Evolutionary conservation across 2,888 invertebrate species (phyloP), one percentile per base, ranked within the genome.

Genomic region (Phoronis australis): DNA sequence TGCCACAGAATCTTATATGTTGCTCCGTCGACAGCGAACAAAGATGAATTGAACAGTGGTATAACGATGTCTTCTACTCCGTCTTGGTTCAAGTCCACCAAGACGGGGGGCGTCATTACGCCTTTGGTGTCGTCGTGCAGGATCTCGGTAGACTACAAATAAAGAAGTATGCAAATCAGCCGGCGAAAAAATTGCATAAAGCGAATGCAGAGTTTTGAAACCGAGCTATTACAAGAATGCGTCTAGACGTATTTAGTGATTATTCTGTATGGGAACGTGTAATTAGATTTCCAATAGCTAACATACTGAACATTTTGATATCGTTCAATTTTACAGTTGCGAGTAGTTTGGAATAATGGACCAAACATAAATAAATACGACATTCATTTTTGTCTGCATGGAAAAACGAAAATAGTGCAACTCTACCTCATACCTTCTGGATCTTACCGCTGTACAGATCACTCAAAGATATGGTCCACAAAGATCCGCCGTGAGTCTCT

Each of bases 31-130:
- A 87, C 83, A 2, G 88, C 87, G 49, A 84, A 78, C 6, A 88
- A 80, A 0, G 83, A 84, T 3, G 86, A 84, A 68, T 87, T 87
- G 60, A 85, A 87, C 64, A 85, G 82, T 0, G 87, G 83, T 35
- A 85, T 82, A 3, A 90, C 80, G 48, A 90, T 85, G 68, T 90
- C 90, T 39, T 83, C 81, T 1, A 84, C 77, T 2, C 81, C 80
- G 71, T 90, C 90, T 1, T 82, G 82, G 23, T 83, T 88, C 40
- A 89, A 78, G 67, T 89, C 89, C 0, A 83, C 82, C 24, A 89
- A 68, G 39, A 87, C 79, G 2, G 81, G 79, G 2, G 80, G 80
- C 4, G 78, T 78, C 77, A 87, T 82, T 4, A 87, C 80, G 0
- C 87, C 87, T 56, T 85, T 86, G 41, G 78, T 67, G 64, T 84